phyloP scores from a whole-genome alignment of 2,888 invertebrate species.

The Catocala sponsa region DNA sequence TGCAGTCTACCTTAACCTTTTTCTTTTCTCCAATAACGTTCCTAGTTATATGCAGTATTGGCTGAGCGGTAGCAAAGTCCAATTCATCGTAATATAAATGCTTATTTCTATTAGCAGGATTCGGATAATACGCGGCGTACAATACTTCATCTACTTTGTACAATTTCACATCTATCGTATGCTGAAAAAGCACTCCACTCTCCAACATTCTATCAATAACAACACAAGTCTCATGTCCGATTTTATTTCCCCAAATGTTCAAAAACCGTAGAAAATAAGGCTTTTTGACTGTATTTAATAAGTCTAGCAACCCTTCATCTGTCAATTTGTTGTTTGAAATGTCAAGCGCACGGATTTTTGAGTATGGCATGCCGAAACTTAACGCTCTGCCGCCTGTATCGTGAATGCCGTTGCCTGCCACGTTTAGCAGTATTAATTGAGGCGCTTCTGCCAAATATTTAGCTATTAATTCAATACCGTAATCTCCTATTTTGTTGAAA shows the following conservation, averaged over 20 bases:
- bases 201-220: conserved; percentile 75
- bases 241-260: conserved; percentile 79
- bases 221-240: conserved; percentile 74
- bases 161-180: conserved; percentile 73
- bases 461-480: conserved; percentile 85
- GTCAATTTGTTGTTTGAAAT: conserved; percentile 87
- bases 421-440: conserved; percentile 80
- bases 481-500: conserved; percentile 88
- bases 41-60: conserved; percentile 75
- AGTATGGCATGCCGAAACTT: conserved; percentile 86
- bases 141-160: conserved; percentile 72
- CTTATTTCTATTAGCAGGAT: conserved; percentile 82
- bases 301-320: conserved; percentile 82
- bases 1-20: conserved; percentile 70
- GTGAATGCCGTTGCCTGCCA: conserved; percentile 87
- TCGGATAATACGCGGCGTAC: conserved; percentile 75
- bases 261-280: conserved; percentile 72
- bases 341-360: conserved; percentile 88
- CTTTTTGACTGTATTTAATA: conserved; percentile 88
- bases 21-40: conserved; percentile 63
- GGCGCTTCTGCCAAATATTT: conserved; percentile 86
- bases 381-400: conserved; percentile 88
- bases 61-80: conserved; percentile 77
- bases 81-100: conserved; percentile 86
- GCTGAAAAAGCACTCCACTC: conserved; percentile 72